These are phyloP conservation scores for Cheilosia soror DNA, from an alignment of 2,888 invertebrate species.

Conservation along the genomic window DNA sequence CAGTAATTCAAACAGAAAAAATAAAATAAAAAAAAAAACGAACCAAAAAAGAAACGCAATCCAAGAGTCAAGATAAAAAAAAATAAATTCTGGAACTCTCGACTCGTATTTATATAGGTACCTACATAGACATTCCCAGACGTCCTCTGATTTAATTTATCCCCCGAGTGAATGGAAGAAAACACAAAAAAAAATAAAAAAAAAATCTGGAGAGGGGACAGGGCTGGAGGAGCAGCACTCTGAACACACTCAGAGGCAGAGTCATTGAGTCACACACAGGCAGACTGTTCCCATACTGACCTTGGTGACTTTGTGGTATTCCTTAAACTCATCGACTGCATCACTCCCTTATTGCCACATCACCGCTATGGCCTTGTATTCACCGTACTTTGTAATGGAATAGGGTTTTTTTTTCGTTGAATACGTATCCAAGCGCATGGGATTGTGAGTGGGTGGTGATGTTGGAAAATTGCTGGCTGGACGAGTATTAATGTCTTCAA, in stretches of 20 bases:
- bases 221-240: neutral
- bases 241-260: neutral
- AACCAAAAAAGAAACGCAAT: constrained; percentile 4
- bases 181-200: constrained; percentile 17
- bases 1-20: neutral
- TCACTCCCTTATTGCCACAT: constrained; percentile 42
- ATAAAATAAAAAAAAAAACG: neutral
- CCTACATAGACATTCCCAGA: constrained; percentile 57
- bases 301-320: constrained; percentile 71
- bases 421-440: neutral
- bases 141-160: constrained; percentile 74
- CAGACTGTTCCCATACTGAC: constrained; percentile 40
- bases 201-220: neutral
- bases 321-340: constrained; percentile 31
- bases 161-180: constrained; percentile 59
- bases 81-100: constrained; percentile 31
- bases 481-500: neutral
- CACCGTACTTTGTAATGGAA: constrained; percentile 13
- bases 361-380: constrained; percentile 46
- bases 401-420: neutral
- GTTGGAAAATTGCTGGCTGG: neutral
- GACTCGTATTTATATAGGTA: constrained; percentile 3
- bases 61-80: constrained; percentile 44
- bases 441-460: constrained; percentile 11
- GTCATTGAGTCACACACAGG: constrained; percentile 57